Evolutionary conservation across 1,140 invertebrate genomes (phyloP).

Genomic region (Nautilus pompilius): DNA sequence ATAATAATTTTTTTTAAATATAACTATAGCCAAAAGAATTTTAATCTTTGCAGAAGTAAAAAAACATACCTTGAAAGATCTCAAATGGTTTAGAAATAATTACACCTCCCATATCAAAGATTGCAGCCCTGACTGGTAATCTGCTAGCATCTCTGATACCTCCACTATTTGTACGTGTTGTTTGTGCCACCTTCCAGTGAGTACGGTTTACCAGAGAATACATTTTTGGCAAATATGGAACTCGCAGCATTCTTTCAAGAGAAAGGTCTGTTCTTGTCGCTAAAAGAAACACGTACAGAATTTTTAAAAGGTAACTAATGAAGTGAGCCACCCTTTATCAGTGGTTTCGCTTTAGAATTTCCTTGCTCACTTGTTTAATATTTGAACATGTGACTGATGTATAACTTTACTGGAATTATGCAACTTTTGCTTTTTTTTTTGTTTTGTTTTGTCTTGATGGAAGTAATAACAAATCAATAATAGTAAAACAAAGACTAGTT

Average conservation of each 20-base stretch:
- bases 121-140: constrained; percentile 43
- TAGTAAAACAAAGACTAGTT: too few relatives aligned
- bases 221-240: background rate
- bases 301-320: too few relatives aligned
- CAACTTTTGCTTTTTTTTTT: too few relatives aligned
- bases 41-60: background rate
- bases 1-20: background rate
- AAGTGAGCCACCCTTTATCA: too few relatives aligned
- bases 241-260: background rate
- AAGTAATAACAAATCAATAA: too few relatives aligned
- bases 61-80: constrained; percentile 40
- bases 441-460: too few relatives aligned
- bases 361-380: too few relatives aligned
- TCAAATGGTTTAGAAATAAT: constrained; percentile 45
- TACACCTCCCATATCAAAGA: constrained; percentile 57
- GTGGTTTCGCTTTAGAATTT: too few relatives aligned
- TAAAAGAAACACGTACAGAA: too few relatives aligned
- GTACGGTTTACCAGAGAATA: background rate
- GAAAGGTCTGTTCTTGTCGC: background rate
- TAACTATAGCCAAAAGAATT: background rate
- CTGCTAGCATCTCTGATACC: background rate
- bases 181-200: background rate
- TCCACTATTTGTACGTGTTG: background rate
- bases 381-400: too few relatives aligned
- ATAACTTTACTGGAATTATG: too few relatives aligned